phyloP scores from a whole-genome alignment of 2,113 vertebrate genomes.

The Ivindomyrus marchei region DNA sequence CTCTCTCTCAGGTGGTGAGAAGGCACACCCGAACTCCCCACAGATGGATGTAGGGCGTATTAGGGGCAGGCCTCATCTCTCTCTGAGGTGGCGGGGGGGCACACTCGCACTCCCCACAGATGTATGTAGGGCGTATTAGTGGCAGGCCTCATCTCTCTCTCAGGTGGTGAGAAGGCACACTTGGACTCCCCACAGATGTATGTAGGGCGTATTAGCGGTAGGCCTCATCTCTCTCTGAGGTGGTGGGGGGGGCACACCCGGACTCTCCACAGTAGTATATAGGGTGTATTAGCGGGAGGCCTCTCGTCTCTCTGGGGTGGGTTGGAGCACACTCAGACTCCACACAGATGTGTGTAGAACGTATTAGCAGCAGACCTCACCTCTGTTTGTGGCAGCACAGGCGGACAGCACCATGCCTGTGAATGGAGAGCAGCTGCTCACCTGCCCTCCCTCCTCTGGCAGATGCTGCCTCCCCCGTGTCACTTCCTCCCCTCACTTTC shows the following conservation, averaged over 20 bases:
- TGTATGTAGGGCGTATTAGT: neutral
- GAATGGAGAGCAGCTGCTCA: neutral
- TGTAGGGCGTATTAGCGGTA: neutral
- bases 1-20: neutral
- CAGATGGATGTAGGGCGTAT: too few relatives aligned
- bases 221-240: too few relatives aligned
- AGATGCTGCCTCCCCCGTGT: constrained; percentile 44
- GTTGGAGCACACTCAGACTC: too few relatives aligned
- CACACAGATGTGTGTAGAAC: neutral
- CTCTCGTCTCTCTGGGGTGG: too few relatives aligned
- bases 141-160: too few relatives aligned
- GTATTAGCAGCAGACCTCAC: neutral
- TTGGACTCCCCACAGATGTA: neutral
- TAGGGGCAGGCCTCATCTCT: neutral
- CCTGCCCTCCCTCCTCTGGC: neutral
- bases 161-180: neutral
- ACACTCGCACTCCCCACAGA: neutral
- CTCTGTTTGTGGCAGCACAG: neutral
- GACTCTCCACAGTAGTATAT: too few relatives aligned
- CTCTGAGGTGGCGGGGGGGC: neutral
- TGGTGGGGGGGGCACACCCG: too few relatives aligned
- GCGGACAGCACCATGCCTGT: neutral
- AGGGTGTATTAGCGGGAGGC: too few relatives aligned
- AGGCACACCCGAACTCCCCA: too few relatives aligned
- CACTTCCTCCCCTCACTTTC: constrained; percentile 46